These are phyloP conservation scores for Drosophila pseudoananassae DNA, from an alignment of 1,140 invertebrate species.

Conservation along the genomic window DNA sequence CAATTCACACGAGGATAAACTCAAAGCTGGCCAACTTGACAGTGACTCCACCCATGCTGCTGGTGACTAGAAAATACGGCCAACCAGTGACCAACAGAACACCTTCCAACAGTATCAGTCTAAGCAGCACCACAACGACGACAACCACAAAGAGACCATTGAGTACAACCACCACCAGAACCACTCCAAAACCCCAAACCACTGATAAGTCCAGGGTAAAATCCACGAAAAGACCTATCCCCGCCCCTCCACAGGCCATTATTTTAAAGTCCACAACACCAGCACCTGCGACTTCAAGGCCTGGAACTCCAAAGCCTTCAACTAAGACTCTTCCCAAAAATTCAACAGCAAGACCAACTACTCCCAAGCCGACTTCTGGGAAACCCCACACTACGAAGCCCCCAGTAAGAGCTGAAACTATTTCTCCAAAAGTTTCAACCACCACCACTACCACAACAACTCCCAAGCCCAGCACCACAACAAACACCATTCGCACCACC, in stretches of 20 bases:
- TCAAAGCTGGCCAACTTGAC: conserved; percentile 78
- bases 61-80: conserved; percentile 68
- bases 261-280: conserved; percentile 2
- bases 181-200: conserved; percentile 19
- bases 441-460: conserved; percentile 12
- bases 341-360: conserved; percentile 7
- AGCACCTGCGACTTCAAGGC: conserved; percentile 9
- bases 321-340: conserved; percentile 6
- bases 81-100: conserved; percentile 59
- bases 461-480: conserved; percentile 8
- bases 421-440: neutral
- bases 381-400: conserved; percentile 3
- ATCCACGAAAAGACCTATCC: conserved; percentile 28
- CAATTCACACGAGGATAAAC: conserved; percentile 68
- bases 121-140: neutral
- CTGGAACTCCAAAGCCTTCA: conserved; percentile 2
- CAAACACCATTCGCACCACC: conserved; percentile 10
- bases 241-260: conserved; percentile 25
- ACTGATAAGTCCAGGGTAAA: conserved; percentile 26
- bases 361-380: neutral
- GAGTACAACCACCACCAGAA: conserved; percentile 6
- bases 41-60: conserved; percentile 61
- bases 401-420: conserved; percentile 2
- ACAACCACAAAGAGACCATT: conserved; percentile 6
- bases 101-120: conserved; percentile 15